Evolutionary conservation across 2,888 invertebrate genomes (phyloP), one percentile per base, ranked within the genome.

Genomic region (Ashinkailepas kermadecensis): DNA sequence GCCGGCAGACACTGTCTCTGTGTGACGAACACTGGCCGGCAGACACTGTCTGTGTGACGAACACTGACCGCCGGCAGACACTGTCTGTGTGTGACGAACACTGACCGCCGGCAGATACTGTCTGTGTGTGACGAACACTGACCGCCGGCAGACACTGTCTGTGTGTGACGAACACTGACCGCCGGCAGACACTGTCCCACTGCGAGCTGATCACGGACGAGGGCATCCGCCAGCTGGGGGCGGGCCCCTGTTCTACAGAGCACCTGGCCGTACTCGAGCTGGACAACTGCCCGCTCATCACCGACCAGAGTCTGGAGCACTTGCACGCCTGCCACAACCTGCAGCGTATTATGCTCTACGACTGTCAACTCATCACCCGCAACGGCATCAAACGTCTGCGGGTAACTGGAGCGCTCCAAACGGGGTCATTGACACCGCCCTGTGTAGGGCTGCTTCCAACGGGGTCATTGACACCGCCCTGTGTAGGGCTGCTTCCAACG

Each of bases 181-280:
- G 84, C 85, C 87, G 88, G 0, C 89, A 99, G 97, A 97, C 96
- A 86, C 89, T 99, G 83, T 99, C 99, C 8, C 99, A 99, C 88
- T 99, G 99, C 89, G 99, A 99, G 88, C 89, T 97, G 86, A 96
- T 99, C 86, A 99, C 99, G 25, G 99, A 99, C 88, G 97, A 97
- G 88, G 99, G 99, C 21, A 97, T 99, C 86, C 92, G 96, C 84
- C 96, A 97, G 88, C 88, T 99, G 84, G 95, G 97, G 0, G 92
- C 94, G 87, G 95, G 96, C 70, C 94, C 96, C 1, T 97, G 97
- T 88, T 95, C 97, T 74, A 95, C 96, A 0, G 97, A 98, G 88
- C 95, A 95, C 87, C 90, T 96, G 84, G 94, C 95, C 67, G 96
- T 98, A 67, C 91, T 99, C 81, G 99, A 99, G 88, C 90, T 99